Percentiles rank a stretch among this genome's conserved stretches.
These are phyloP conservation scores for Acronicta leporina DNA, from an alignment of 2,888 invertebrate genomes.

Conservation along the genomic window DNA sequence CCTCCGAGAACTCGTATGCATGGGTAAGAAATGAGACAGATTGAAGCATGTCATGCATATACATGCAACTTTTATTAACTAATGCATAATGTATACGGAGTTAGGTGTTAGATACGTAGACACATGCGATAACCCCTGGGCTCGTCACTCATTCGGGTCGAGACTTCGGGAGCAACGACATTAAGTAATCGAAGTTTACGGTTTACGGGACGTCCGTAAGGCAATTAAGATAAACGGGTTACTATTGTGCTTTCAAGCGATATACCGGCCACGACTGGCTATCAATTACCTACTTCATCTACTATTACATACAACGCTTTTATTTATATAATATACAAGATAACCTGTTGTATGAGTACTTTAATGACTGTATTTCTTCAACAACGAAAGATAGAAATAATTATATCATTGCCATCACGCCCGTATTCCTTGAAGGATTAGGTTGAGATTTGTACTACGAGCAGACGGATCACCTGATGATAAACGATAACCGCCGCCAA, in stretches of 20 bases:
- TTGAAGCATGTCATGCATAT: neutral
- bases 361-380: no score
- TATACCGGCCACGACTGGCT: conserved; percentile 26
- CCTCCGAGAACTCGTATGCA: neutral
- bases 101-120: neutral
- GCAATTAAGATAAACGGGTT: conserved; percentile 49
- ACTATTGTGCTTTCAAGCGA: conserved; percentile 38
- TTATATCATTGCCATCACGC: no score
- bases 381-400: no score
- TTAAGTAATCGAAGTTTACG: conserved; percentile 52
- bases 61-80: conserved; percentile 7
- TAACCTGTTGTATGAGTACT: no score
- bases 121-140: conserved; percentile 3
- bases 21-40: neutral
- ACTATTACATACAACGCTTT: conserved; percentile 1
- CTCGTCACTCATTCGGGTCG: conserved; percentile 38
- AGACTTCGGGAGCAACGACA: conserved; percentile 26
- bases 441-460: no score
- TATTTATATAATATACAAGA: neutral
- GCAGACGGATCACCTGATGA: no score
- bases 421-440: no score
- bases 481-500: no score
- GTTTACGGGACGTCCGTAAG: conserved; percentile 30
- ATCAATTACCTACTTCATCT: conserved; percentile 36
- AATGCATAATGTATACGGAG: neutral